Percentiles rank a stretch among this genome's conserved stretches.
phyloP scores from a whole-genome alignment of 2,797 vertebrate genomes.

The Pseudotriccus pelzelni region DNA sequence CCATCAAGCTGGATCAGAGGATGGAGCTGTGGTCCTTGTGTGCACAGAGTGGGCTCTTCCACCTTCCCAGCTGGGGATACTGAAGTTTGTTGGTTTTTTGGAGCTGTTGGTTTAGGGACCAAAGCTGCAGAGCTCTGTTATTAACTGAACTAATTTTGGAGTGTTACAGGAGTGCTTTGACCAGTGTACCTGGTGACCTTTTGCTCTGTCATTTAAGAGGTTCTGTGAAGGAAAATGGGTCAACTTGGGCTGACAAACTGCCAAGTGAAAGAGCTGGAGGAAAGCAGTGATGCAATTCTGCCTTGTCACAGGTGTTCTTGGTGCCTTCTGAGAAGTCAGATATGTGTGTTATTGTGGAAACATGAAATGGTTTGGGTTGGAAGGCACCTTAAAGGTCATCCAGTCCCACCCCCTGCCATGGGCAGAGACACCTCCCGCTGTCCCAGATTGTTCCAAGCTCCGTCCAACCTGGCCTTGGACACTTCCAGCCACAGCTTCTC shows the following conservation, averaged over 20 bases:
- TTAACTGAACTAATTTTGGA: background rate
- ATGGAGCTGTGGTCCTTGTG: background rate
- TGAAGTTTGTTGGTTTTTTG: background rate
- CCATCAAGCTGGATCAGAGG: background rate
- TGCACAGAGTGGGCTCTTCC: background rate
- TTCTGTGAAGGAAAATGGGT: background rate
- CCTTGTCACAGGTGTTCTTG: background rate
- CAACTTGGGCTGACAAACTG: background rate
- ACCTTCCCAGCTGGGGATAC: rapidly evolving
- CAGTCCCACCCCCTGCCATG: rapidly evolving
- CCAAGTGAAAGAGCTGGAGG: background rate
- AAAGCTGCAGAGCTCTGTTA: background rate
- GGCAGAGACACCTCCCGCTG: background rate
- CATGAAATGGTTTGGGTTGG: background rate
- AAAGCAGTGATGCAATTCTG: rapidly evolving
- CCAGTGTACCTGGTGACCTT: background rate
- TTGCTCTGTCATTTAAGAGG: background rate
- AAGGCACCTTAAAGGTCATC: background rate
- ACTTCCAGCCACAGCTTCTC: background rate
- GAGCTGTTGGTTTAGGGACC: background rate
- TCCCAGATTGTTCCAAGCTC: background rate
- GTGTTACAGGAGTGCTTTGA: background rate
- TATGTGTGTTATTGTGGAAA: rapidly evolving
- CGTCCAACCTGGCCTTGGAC: background rate
- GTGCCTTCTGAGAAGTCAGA: background rate